These are phyloP conservation scores for Xenopus tropicalis DNA, from an alignment of 2,113 vertebrate genomes.

Conservation along the genomic window DNA sequence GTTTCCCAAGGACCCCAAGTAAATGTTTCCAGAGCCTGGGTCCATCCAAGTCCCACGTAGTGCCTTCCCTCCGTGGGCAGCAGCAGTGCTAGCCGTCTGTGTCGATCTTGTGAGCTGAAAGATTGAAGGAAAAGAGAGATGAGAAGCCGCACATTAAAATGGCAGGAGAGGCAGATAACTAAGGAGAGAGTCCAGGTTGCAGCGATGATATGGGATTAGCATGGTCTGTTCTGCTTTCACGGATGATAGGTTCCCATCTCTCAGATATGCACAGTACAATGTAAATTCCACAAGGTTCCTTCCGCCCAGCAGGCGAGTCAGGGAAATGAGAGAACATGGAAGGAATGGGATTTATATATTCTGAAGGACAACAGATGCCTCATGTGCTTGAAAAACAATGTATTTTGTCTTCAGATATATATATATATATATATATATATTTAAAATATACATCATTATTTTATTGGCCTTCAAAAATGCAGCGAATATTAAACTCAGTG, in stretches of 20 bases:
- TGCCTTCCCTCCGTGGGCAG: neutral
- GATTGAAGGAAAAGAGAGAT: constrained; percentile 4
- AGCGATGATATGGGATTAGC: constrained; percentile 7
- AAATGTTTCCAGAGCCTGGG: constrained; percentile 37
- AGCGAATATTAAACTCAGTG: too few relatives aligned
- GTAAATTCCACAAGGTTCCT: neutral
- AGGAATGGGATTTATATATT: neutral
- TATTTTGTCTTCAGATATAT: neutral
- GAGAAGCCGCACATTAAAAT: neutral
- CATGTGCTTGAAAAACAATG: neutral
- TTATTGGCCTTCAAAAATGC: too few relatives aligned
- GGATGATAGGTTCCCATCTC: neutral
- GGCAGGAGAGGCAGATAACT: neutral
- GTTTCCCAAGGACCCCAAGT: constrained; percentile 48
- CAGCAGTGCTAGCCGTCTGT: constrained; percentile 78
- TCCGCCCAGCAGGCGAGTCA: neutral
- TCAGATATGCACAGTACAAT: neutral
- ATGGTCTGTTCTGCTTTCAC: neutral
- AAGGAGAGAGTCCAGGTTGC: neutral
- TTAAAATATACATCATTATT: too few relatives aligned
- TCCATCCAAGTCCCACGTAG: neutral
- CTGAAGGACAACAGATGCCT: neutral
- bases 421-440: neutral
- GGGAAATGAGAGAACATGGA: neutral
- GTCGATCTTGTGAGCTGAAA: constrained; percentile 93